Base-by-base conservation (phyloP, 2,797 vertebrate genomes). In the Sebastolobus alascanus region DNA sequence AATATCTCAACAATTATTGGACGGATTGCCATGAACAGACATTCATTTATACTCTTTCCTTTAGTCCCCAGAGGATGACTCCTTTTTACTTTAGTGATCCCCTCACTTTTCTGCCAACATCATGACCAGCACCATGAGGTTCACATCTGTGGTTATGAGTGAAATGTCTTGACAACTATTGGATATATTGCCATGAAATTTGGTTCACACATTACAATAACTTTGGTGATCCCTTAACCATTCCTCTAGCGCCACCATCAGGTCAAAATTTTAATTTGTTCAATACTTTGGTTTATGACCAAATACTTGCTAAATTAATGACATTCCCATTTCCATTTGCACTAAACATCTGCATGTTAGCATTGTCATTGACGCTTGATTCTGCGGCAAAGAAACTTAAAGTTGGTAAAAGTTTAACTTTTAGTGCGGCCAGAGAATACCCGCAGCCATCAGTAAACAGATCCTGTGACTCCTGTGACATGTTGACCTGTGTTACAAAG, bases 61-160 rank as follows among this genome's bases (percentile, higher is more conserved):
- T 61, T 38, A 7, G 31, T 11, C 37, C 37, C 38, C 9, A 25
- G 46, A 55, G 16, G 50, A 67, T 25, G 20, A 67, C 43, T 50
- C 14, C 2, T n/a, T 54, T 54, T 54, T 9, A 50, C 8, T 50
- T 31, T 50, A 50, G 46, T 50, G 46, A 50, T 50, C 50, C 20
- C 50, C 10, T 54, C 46, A 18, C 4, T 43, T 40, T 40, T 14
- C 46, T 16, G 29, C 7, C 40, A n/a, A 31, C 2, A 11, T 27
- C 50, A 54, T 2, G 7, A 54, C 18, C 46, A 68, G 46, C 43
- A 68, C 43, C 43, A 46, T 46, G 43, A 46, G 25, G 14, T 12
- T 69, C 25, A 52, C 16, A 20, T 76, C 40, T 40, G 13, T 63
- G 58, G 35, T 55, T 64, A 22, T 40, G 58, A 63, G 25, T 77